Evolutionary conservation across 2,888 invertebrate genomes (phyloP).

Genomic region (Aspidiotus rigidus): DNA sequence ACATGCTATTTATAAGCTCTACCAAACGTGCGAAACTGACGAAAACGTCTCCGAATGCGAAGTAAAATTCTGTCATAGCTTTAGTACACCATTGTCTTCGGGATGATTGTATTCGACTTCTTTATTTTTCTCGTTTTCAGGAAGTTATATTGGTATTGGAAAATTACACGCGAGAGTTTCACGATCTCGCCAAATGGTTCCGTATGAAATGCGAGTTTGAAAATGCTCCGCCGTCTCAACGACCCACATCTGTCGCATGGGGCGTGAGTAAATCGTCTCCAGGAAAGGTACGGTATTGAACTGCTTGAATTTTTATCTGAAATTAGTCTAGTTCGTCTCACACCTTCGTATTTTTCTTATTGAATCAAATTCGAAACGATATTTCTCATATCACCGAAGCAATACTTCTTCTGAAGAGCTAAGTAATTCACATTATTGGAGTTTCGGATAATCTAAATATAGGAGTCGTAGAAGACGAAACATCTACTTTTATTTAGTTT

Average conservation of each 20-base stretch:
- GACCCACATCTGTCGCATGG: slow-evolving; percentile 88
- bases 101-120: background rate
- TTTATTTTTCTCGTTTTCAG: slow-evolving; percentile 46
- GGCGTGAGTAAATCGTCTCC: slow-evolving; percentile 85
- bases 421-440: no score
- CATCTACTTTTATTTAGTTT: no score
- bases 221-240: slow-evolving; percentile 69
- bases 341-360: no score
- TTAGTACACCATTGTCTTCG: background rate
- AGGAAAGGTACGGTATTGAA: slow-evolving; percentile 42
- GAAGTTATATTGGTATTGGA: slow-evolving; percentile 91
- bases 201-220: slow-evolving; percentile 89
- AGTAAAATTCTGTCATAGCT: slow-evolving; percentile 40
- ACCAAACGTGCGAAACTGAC: slow-evolving; percentile 89
- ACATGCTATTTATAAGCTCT: slow-evolving; percentile 87
- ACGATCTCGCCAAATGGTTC: slow-evolving; percentile 86
- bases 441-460: no score
- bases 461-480: no score
- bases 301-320: no score
- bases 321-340: no score
- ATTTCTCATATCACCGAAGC: no score
- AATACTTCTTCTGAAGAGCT: no score
- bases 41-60: slow-evolving; percentile 85
- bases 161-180: slow-evolving; percentile 88
- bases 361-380: no score